These are phyloP conservation scores for Eptatretus atami DNA, from an alignment of 2,797 vertebrate genomes.

Conservation along the genomic window DNA sequence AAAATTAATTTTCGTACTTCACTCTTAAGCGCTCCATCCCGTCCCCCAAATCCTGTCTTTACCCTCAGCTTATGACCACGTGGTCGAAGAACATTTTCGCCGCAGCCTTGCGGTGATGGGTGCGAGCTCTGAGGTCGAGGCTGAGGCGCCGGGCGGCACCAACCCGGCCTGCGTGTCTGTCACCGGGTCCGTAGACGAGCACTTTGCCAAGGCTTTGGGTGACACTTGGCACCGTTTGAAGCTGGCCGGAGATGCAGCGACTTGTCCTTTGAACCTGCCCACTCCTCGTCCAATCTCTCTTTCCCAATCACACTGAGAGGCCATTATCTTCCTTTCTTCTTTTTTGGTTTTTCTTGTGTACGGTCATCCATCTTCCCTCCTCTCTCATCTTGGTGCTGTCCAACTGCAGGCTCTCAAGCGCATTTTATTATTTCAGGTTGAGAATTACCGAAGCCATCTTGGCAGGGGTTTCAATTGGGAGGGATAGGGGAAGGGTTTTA, in stretches of 20 bases:
- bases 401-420: no score
- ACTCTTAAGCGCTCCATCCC: background rate
- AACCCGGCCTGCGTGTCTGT: conserved; percentile 18
- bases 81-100: conserved; percentile 31
- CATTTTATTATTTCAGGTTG: no score
- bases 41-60: background rate
- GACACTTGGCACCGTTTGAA: conserved; percentile 30
- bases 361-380: no score
- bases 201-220: conserved; percentile 32
- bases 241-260: conserved; percentile 7
- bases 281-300: background rate
- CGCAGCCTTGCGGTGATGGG: conserved; percentile 20
- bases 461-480: no score
- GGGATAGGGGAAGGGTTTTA: no score
- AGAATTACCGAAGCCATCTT: no score
- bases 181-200: conserved; percentile 29
- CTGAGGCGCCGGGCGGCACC: background rate
- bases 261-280: background rate
- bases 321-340: no score
- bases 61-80: conserved; percentile 16
- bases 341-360: no score
- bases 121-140: background rate
- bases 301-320: background rate
- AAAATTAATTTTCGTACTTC: no score
- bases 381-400: no score